A percentile compares a stretch with the other conserved stretches of the same genome.
phyloP scores from a whole-genome alignment of 2,113 vertebrate genomes.

The Aviceda subcristata region DNA sequence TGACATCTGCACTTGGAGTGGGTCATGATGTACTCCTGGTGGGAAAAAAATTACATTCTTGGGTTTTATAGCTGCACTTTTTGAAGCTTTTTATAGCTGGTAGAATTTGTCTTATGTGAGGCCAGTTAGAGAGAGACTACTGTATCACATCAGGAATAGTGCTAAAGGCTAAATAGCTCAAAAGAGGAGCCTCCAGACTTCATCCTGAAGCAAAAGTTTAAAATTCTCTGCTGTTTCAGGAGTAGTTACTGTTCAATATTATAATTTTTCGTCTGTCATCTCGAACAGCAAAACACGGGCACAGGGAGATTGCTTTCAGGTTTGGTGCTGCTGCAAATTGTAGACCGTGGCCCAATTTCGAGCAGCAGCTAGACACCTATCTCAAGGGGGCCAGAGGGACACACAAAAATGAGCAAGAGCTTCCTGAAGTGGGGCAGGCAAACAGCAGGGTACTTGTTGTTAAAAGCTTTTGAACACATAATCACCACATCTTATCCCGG shows the following conservation, averaged over 20 bases:
- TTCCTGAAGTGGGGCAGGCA: neutral
- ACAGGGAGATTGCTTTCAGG: neutral
- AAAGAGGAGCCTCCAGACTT: neutral
- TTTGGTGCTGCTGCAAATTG: neutral
- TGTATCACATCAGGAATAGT: neutral
- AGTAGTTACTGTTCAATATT: neutral
- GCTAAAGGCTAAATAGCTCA: neutral
- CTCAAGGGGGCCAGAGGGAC: neutral
- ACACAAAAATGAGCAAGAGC: neutral
- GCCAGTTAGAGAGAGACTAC: neutral
- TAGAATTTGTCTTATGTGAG: neutral
- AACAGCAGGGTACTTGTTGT: neutral
- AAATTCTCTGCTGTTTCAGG: neutral
- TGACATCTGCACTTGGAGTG: neutral
- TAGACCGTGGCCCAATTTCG: neutral
- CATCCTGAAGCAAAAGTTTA: neutral
- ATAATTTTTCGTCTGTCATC: neutral
- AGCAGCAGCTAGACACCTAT: neutral
- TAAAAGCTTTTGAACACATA: neutral
- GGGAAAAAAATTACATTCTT: neutral
- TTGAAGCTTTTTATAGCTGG: neutral
- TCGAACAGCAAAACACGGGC: neutral
- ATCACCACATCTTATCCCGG: neutral
- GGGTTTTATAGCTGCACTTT: neutral
- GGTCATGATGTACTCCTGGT: neutral